Conservation (phyloP, 2,888 invertebrate species). For the Agrochola circellaris region DNA sequence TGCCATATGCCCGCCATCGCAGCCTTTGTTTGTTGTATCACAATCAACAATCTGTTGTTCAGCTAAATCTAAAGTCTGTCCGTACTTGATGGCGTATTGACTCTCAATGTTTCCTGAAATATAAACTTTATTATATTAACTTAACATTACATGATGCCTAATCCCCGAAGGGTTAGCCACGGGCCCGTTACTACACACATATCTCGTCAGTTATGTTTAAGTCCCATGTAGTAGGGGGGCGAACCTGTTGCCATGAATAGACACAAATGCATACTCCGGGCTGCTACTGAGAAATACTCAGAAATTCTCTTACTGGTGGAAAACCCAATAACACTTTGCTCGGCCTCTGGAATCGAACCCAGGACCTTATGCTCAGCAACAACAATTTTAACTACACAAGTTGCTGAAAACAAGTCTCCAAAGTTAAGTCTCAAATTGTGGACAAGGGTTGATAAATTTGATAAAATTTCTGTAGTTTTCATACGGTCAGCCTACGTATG, state of each 20-base stretch:
- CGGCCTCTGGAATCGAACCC: no score
- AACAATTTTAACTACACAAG: neutral
- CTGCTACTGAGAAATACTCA: no score
- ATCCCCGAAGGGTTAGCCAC: no score
- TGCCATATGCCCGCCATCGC: neutral
- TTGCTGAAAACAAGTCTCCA: no score
- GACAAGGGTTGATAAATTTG: neutral
- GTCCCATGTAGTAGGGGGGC: no score
- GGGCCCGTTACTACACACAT: no score
- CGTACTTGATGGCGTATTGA: conserved; percentile 33
- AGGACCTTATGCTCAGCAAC: neutral
- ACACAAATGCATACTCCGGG: no score
- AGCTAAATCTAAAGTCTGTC: conserved; percentile 17
- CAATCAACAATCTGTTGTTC: conserved; percentile 54
- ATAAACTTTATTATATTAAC: neutral
- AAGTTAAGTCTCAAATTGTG: neutral
- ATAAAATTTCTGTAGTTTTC: neutral
- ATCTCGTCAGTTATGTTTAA: no score
- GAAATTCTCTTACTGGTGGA: no score
- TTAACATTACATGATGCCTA: neutral
- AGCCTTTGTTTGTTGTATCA: neutral
- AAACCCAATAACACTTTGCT: no score
- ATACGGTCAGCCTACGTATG: no score
- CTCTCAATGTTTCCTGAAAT: conserved; percentile 59
- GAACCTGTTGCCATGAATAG: no score